These are phyloP conservation scores for Morus bassanus DNA, from an alignment of 2,797 vertebrate species.

Conservation along the genomic window DNA sequence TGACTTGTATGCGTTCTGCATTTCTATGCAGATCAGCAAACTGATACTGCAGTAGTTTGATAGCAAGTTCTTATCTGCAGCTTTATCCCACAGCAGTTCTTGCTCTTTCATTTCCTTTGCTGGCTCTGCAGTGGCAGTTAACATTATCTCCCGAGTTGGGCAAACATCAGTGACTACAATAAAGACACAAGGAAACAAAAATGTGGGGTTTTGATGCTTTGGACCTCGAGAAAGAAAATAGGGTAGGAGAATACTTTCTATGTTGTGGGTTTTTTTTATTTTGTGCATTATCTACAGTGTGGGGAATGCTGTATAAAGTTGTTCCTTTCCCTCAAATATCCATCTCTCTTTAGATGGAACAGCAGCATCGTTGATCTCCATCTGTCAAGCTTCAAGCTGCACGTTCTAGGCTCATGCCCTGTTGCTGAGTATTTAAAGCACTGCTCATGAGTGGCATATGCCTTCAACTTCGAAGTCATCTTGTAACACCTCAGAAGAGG, in stretches of 20 bases:
- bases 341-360: not conserved
- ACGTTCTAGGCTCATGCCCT: not conserved
- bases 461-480: conserved; percentile 25
- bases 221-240: not conserved
- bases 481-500: conserved; percentile 22
- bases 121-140: not conserved
- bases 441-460: not conserved
- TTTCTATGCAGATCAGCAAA: not conserved
- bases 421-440: not conserved
- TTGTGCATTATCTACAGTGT: not conserved
- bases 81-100: not conserved
- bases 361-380: not conserved
- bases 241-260: not conserved
- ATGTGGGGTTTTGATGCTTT: not conserved
- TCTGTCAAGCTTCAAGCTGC: not conserved
- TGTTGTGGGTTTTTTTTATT: not conserved
- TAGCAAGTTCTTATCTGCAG: conserved; percentile 8
- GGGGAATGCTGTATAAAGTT: not conserved
- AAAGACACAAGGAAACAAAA: not conserved
- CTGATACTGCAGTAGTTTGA: not conserved
- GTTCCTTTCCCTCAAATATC: not conserved
- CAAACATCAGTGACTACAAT: not conserved
- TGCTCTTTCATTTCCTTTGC: conserved; percentile 31
- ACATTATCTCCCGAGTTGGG: not conserved
- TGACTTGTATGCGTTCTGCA: not conserved